These are phyloP conservation scores for Pegoplata infirma DNA, from an alignment of 2,888 invertebrate genomes.

Conservation along the genomic window DNA sequence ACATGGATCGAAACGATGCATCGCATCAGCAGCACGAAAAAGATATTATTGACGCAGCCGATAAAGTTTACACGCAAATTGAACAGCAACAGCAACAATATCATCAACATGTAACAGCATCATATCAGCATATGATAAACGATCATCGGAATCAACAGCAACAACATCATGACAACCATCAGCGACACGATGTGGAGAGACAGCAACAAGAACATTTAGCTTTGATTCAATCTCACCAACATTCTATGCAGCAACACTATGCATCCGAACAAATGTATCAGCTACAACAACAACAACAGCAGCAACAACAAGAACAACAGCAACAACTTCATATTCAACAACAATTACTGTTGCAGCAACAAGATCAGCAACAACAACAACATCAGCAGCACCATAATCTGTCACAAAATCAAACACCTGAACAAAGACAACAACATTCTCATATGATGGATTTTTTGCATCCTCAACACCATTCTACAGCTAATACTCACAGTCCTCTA, in stretches of 20 bases:
- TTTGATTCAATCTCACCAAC: slow-evolving; percentile 40
- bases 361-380: slow-evolving; percentile 46
- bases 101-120: slow-evolving; percentile 23
- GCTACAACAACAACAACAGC: slow-evolving; percentile 41
- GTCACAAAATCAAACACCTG: slow-evolving; percentile 41
- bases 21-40: slow-evolving; percentile 33
- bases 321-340: slow-evolving; percentile 50
- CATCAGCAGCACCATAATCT: slow-evolving; percentile 36
- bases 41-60: slow-evolving; percentile 42
- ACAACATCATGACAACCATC: slow-evolving; percentile 15
- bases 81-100: slow-evolving; percentile 51
- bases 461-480: slow-evolving; percentile 65
- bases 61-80: slow-evolving; percentile 46
- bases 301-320: slow-evolving; percentile 47
- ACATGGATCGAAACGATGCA: neutral
- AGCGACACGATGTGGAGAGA: slow-evolving; percentile 1
- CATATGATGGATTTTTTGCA: slow-evolving; percentile 65
- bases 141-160: slow-evolving; percentile 19
- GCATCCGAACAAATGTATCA: slow-evolving; percentile 36
- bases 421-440: slow-evolving; percentile 62
- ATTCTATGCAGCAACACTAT: slow-evolving; percentile 48
- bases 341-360: slow-evolving; percentile 62
- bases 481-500: slow-evolving; percentile 65
- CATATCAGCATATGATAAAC: slow-evolving; percentile 46
- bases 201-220: slow-evolving; percentile 32